Conservation (phyloP, 2,797 vertebrate genomes). For the Oreonectes daqikongensis region DNA sequence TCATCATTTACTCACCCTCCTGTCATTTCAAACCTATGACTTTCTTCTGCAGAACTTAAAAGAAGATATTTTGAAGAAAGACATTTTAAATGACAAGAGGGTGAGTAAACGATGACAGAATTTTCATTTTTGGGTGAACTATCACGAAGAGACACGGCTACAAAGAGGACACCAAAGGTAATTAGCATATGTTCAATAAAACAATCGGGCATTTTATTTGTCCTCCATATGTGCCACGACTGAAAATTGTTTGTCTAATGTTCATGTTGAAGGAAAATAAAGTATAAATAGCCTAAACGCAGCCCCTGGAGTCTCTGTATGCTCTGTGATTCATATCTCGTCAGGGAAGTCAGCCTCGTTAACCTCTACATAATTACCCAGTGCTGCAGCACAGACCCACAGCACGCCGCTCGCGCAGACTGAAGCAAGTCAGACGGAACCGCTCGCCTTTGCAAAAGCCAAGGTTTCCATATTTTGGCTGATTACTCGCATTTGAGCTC, state of each 20-base stretch:
- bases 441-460: slow-evolving; percentile 3
- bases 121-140: no score
- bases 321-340: slow-evolving; percentile 45
- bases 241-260: slow-evolving; percentile 27
- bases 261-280: slow-evolving; percentile 27
- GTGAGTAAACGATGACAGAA: no score
- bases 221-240: background rate
- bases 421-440: background rate
- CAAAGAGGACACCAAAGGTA: background rate
- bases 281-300: slow-evolving; percentile 17
- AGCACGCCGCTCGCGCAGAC: slow-evolving; percentile 1
- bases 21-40: no score
- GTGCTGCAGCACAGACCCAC: slow-evolving; percentile 8
- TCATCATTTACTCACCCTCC: no score
- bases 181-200: background rate
- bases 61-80: no score
- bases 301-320: slow-evolving; percentile 32
- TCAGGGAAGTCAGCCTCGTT: slow-evolving; percentile 56
- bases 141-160: background rate
- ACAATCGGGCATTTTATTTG: background rate
- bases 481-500: slow-evolving; percentile 12
- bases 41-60: no score
- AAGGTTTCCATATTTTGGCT: slow-evolving; percentile 11
- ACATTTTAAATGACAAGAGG: no score
- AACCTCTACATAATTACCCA: slow-evolving; percentile 53